Percentiles rank a stretch among this genome's conserved stretches.
phyloP scores from a whole-genome alignment of 2,797 vertebrate genomes.

The Propithecus perrieri region DNA sequence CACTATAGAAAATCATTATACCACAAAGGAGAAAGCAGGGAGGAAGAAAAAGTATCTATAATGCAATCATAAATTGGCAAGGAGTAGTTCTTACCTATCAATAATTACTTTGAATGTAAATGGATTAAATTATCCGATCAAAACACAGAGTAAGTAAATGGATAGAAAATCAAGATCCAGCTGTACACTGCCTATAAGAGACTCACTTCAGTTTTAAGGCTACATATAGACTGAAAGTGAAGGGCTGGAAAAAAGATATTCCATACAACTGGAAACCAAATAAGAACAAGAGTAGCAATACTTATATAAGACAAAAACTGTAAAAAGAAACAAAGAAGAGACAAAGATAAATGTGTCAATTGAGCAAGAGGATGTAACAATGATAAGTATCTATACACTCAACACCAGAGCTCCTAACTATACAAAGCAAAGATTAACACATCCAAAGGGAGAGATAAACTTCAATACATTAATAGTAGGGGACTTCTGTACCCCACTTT shows the following conservation, averaged over 20 bases:
- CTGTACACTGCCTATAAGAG: not conserved
- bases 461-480: not conserved
- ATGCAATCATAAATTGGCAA: not conserved
- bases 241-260: not conserved
- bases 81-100: not conserved
- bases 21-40: not conserved
- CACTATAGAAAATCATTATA: not conserved
- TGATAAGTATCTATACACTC: not conserved
- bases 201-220: not conserved
- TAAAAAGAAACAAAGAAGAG: not conserved
- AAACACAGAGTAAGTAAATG: not conserved
- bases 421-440: not conserved
- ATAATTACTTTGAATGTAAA: not conserved
- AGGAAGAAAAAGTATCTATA: not conserved
- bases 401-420: not conserved
- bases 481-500: not conserved
- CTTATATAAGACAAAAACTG: not conserved
- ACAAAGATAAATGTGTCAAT: not conserved
- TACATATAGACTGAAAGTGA: not conserved
- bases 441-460: not conserved
- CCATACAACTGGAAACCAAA: not conserved
- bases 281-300: not conserved
- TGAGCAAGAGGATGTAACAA: not conserved
- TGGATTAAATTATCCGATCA: not conserved
- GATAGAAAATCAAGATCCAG: not conserved